Base-by-base conservation (phyloP, 2,797 vertebrate genomes). In the Acipenser ruthenus region DNA sequence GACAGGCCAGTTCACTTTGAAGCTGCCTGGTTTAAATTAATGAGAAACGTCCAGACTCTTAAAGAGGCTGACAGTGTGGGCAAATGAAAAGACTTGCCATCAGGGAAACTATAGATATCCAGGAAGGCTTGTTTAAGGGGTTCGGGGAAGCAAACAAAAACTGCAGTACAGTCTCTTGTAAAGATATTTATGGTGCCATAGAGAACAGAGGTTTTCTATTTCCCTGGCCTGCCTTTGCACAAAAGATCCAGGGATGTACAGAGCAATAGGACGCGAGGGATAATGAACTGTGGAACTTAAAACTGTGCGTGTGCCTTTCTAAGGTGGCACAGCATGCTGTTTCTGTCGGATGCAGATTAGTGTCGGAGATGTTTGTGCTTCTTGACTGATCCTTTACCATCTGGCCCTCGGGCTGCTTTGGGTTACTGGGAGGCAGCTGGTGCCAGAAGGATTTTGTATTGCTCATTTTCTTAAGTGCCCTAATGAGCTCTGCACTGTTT, bases 21-120 rank as follows among this genome's bases (percentile, higher is more conserved):
- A 89, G 88, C 84, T 80, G 74, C 78, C 80, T 72, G 60, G 85
- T 88, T 89, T 79, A 88, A 82, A 89, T 87, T 84, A 86, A 88
- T 84, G 79, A 78, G 74, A 74, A 68, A 75, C 74, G 73, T 80
- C 75, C 81, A 80, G 74, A 83, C 82, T 85, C 85, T 81, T 84
- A 80, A 84, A 83, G 78, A 74, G 69, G 75, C 65, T 75, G 23
- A 37, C 23, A 37, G 2, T 37, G 23, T 37, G 4, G 23, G 23
- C 23, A 37, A 37, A 37, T 37, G 4, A 37, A 37, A 37, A 37
- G 23, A 23, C 23, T 23, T 23, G 23, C 23, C 23, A 23, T 23
- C 23, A 23, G 23, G 23, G 23, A 23, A 23, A 1, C 23, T 23
- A 23, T 1, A 23, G 23, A 37, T 37, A 37, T 37, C 23, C 23